Percentiles rank a stretch among this genome's conserved stretches.
These are phyloP conservation scores for Crocodylus rhombifer DNA, from an alignment of 2,797 vertebrate genomes.

Conservation along the genomic window DNA sequence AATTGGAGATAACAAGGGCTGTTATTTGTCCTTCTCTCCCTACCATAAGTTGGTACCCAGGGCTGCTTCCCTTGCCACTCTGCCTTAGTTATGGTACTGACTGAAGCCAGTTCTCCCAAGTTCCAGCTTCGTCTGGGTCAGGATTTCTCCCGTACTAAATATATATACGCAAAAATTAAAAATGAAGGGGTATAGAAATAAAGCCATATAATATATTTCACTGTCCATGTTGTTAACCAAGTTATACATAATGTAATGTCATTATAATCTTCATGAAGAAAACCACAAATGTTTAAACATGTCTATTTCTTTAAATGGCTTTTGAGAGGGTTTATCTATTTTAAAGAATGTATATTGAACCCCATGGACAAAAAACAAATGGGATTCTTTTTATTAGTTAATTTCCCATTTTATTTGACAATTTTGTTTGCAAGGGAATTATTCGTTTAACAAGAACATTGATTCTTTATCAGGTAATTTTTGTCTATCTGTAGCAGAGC, in stretches of 20 bases:
- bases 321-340: not conserved
- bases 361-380: not conserved
- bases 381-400: rapidly evolving
- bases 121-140: not conserved
- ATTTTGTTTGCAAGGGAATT: not conserved
- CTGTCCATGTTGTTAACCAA: not conserved
- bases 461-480: not conserved
- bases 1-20: too few relatives aligned
- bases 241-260: not conserved
- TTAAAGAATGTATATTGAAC: not conserved
- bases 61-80: too few relatives aligned
- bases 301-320: not conserved
- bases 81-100: too few relatives aligned
- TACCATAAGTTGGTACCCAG: too few relatives aligned
- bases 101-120: not conserved
- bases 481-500: not conserved
- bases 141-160: not conserved
- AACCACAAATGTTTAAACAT: not conserved
- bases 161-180: not conserved
- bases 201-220: not conserved
- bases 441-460: not conserved
- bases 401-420: not conserved
- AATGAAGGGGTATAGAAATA: not conserved
- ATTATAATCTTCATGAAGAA: not conserved
- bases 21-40: too few relatives aligned